Evolutionary conservation across 2,797 vertebrate genomes (phyloP), one percentile per base, ranked within the genome.

Genomic region (Karalla daura): DNA sequence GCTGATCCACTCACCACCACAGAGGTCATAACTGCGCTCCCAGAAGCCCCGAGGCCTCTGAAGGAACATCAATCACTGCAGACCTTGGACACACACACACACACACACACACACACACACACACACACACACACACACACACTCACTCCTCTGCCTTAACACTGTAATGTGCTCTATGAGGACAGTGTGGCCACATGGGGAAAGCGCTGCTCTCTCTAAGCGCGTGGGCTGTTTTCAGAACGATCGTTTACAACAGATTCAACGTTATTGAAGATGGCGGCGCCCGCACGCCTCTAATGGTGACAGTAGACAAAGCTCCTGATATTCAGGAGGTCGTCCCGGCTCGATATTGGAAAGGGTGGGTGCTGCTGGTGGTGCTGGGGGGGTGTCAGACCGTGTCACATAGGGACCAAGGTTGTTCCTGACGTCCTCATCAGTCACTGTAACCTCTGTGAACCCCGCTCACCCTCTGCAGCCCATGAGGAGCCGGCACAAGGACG

Each of bases 31-130:
- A 58, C 58, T 78, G 60, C 52, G 59, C 56, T 89, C 85, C 88
- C 86, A 74, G 69, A 87, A 86, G 80, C 84, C 85, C 89, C 3
- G 23, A 70, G 83, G 81, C 78, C 78, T 78, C 49, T 82, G 80
- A 88, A 83, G 84, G 75, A 78, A 64, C 89, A 92, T 91, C 86
- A 91, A 87, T 92, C 89, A 91, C 70, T 3, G 15, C 74, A 80
- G 77, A 81, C 74, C 81, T 85, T 65, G 77, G 74, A 79, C 76
- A 76, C 72, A 55, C 54, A 4, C 72, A 70, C 61, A 65, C 74
- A 66, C 72, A 46, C 76, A 76, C 72, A 55, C 54, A 4, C 72
- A 70, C 61, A 65, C 74, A 66, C 72, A 79, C 76, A 76, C 72
- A 55, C 54, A 4, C 72, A 70, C 61, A 65, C 74, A 66, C 72